Evolutionary conservation across 2,888 invertebrate species (phyloP).

Genomic region (Cistogaster globosa): DNA sequence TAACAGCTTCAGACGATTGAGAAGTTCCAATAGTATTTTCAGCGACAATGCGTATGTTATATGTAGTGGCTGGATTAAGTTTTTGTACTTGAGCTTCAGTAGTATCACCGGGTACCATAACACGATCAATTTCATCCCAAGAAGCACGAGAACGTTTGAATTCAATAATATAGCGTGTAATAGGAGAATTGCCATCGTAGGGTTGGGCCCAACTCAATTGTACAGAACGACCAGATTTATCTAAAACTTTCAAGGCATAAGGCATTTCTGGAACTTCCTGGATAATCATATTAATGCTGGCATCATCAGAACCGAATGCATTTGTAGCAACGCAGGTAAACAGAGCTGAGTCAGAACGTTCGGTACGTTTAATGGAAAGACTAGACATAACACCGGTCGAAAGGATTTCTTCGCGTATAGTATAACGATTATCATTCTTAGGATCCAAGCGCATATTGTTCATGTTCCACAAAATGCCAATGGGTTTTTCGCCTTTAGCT

Average conservation of each 20-base stretch:
- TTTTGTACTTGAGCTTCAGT: conserved; percentile 95
- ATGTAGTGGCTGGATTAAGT: conserved; percentile 94
- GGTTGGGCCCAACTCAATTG: conserved; percentile 96
- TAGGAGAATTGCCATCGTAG: conserved; percentile 95
- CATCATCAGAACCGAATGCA: conserved; percentile 96
- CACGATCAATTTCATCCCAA: conserved; percentile 94
- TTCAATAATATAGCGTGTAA: conserved; percentile 94
- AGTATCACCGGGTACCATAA: conserved; percentile 94
- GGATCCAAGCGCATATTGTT: conserved; percentile 95
- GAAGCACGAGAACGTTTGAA: conserved; percentile 93
- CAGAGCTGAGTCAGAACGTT: conserved; percentile 93
- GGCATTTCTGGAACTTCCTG: conserved; percentile 93
- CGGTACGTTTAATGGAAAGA: conserved; percentile 94
- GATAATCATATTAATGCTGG: conserved; percentile 97
- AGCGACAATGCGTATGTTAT: conserved; percentile 95
- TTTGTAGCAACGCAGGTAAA: conserved; percentile 97
- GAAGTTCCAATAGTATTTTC: conserved; percentile 97
- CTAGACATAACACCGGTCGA: conserved; percentile 94
- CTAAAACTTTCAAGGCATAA: conserved; percentile 93
- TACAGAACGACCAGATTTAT: conserved; percentile 95
- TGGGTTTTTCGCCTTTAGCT: conserved; percentile 97
- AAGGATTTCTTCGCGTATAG: conserved; percentile 92
- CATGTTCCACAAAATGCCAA: conserved; percentile 97
- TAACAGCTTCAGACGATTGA: conserved; percentile 95
- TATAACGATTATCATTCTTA: conserved; percentile 93